Evolutionary conservation across 2,888 invertebrate species (phyloP), one percentile per base, ranked within the genome.

Genomic region (Volucella inflata): DNA sequence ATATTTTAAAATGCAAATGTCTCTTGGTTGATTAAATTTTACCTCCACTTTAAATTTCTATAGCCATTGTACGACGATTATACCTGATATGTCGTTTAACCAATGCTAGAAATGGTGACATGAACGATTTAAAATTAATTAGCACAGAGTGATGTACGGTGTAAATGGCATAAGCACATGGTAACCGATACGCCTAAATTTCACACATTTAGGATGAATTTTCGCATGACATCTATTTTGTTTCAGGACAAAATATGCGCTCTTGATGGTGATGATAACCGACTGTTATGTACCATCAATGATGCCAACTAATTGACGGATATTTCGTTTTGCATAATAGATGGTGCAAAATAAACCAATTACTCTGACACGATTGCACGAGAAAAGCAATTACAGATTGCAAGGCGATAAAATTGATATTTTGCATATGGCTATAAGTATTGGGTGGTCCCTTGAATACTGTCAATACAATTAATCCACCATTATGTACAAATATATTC

Each of bases 281-380:
- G 76, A 62, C 76, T 62, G 67, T 77, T 77, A 85, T 76, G 68
- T 67, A 48, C 80, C 81, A 77, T 72, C 76, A 76, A 72, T 70
- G 76, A 64, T 83, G 85, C 72, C 85, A 77, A 77, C 71, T 85
- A 85, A 85, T 85, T 85, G 85, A 85, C 81, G 81, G 72, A 85
- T 85, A 77, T 76, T 77, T 64, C 72, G 62, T 72, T 81, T 77
- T 80, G 72, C 85, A 85, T 85, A 81, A 85, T 81, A 81, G 81
- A 85, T 85, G 76, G 68, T 50, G 64, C 72, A 72, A 72, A 80
- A 85, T 85, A 85, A 81, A 81, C 72, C 68, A 85, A 85, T 85
- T 81, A 81, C 67, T 57, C 16, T 64, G 57, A 84, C 65, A 44
- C 65, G 75, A 79, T 84, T 84, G 65, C 76, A 64, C 64, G 40